Conservation (phyloP, 2,113 vertebrate genomes). For the Polyodon spathula region DNA sequence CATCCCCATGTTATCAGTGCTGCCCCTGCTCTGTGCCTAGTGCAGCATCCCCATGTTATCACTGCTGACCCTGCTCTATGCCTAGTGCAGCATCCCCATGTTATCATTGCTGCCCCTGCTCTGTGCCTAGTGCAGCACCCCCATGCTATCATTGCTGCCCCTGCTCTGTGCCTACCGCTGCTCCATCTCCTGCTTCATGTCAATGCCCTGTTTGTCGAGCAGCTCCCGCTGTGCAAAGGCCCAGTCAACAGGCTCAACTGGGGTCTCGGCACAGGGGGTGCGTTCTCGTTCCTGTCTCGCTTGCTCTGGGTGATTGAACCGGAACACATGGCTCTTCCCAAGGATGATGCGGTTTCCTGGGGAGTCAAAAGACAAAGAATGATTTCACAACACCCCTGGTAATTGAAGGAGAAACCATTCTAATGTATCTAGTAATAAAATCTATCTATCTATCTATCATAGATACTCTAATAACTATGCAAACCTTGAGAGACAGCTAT, state of each 20-base stretch:
- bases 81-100: neutral
- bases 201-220: constrained; percentile 93
- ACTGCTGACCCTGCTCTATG: neutral
- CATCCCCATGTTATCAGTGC: too few species aligned
- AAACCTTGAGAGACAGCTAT: too few species aligned
- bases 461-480: too few species aligned
- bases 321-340: constrained; percentile 95
- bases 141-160: neutral
- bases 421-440: too few species aligned
- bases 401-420: neutral
- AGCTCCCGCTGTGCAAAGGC: constrained; percentile 90
- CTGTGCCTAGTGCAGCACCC: too few species aligned
- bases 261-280: constrained; percentile 81
- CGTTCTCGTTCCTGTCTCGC: constrained; percentile 84
- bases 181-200: constrained; percentile 98
- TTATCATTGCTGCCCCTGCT: neutral
- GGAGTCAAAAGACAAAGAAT: neutral
- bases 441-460: too few species aligned
- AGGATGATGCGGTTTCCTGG: constrained; percentile 94
- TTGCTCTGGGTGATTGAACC: constrained; percentile 96
- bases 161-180: constrained; percentile 64
- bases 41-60: neutral
- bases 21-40: too few species aligned
- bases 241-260: constrained; percentile 87
- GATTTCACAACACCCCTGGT: neutral